Conservation (phyloP, 1,140 invertebrate genomes). For the Lanistes nyassanus region DNA sequence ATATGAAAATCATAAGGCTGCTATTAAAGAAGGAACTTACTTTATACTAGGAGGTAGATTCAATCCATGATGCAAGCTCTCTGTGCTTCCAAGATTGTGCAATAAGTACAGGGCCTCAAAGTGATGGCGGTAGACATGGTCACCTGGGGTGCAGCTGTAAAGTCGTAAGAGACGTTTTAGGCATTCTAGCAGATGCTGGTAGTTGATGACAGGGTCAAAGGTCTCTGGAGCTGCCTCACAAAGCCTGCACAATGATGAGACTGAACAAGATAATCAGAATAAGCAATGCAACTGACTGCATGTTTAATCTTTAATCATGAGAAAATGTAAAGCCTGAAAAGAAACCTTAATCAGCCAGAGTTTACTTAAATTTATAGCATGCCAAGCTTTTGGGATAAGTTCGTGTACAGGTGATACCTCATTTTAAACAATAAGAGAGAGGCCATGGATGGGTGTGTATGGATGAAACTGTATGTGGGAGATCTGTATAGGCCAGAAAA, state of each 20-base stretch:
- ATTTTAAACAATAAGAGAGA: too few relatives aligned
- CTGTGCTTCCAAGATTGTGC: slow-evolving; percentile 55
- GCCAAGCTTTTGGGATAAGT: not conserved
- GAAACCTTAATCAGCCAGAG: not conserved
- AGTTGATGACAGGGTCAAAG: slow-evolving; percentile 65
- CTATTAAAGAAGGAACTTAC: slow-evolving; percentile 26
- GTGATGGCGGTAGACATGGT: slow-evolving; percentile 37
- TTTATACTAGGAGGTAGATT: slow-evolving; percentile 35
- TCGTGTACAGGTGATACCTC: too few relatives aligned
- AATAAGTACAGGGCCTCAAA: slow-evolving; percentile 59
- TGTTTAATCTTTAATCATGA: not conserved
- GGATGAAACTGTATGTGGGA: too few relatives aligned
- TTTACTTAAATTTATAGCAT: not conserved
- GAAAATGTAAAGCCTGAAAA: not conserved
- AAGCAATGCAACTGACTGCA: not conserved
- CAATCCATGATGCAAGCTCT: slow-evolving; percentile 48
- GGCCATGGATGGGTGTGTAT: too few relatives aligned
- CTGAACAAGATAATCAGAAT: not conserved
- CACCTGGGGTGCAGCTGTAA: slow-evolving; percentile 36
- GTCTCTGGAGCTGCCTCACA: slow-evolving; percentile 41
- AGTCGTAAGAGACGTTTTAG: slow-evolving; percentile 61
- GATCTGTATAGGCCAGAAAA: too few relatives aligned
- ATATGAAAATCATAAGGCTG: not conserved
- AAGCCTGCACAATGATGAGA: slow-evolving; percentile 68
- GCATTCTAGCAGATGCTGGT: slow-evolving; percentile 65